A percentile compares a stretch with the other conserved stretches of the same genome.
phyloP scores from a whole-genome alignment of 2,888 invertebrate species.

The Rhamphomyia laevipes region DNA sequence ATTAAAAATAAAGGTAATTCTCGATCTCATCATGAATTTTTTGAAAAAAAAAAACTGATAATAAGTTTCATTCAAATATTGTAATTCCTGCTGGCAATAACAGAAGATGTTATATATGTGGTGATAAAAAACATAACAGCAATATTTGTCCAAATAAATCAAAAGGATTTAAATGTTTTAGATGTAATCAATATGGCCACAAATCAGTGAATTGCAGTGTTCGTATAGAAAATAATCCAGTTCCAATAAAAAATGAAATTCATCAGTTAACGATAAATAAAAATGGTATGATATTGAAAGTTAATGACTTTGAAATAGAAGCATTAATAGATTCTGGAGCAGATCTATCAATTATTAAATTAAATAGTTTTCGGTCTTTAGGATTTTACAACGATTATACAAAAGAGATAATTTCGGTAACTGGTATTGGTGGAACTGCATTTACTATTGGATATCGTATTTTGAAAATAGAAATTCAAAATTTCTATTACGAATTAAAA shows the following conservation, averaged over 20 bases:
- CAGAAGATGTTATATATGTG: slow-evolving; percentile 5
- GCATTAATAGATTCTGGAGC: slow-evolving; percentile 7
- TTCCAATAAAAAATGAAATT: neutral
- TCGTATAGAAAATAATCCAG: neutral
- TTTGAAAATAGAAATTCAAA: slow-evolving; percentile 1
- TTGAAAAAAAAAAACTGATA: neutral
- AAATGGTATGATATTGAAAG: neutral
- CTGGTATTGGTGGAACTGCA: neutral
- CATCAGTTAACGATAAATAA: neutral
- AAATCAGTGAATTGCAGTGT: neutral
- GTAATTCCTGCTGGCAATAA: neutral
- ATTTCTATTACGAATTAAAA: slow-evolving; percentile 1
- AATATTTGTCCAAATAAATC: slow-evolving; percentile 4
- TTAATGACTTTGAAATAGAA: neutral
- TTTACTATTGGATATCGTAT: neutral
- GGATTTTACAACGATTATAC: neutral
- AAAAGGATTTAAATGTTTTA: slow-evolving; percentile 7
- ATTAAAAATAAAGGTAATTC: slow-evolving; percentile 1
- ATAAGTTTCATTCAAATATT: neutral
- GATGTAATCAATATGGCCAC: slow-evolving; percentile 5
- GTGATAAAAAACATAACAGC: neutral
- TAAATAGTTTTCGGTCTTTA: neutral
- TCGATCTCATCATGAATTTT: neutral
- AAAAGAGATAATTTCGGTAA: slow-evolving; percentile 2
- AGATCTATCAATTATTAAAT: slow-evolving; percentile 6